Evolutionary conservation across 2,797 vertebrate genomes (phyloP), one percentile per base, ranked within the genome.

Genomic region (Rhinella marina): DNA sequence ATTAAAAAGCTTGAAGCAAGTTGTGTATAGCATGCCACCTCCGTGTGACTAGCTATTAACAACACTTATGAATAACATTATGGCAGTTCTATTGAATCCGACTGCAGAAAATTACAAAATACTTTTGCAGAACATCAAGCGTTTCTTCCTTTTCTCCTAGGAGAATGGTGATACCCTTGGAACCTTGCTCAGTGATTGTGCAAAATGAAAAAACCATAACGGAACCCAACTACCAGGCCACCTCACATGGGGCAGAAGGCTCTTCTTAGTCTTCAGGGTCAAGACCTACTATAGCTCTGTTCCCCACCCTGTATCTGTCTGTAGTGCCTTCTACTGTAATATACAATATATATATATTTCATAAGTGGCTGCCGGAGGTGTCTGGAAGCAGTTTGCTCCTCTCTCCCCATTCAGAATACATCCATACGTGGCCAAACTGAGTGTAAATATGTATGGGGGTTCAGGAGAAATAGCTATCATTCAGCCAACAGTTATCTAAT

Each of bases 1-100:
- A 75, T 62, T 48, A 72, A 87, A 79, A 73, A 61, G 57, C 59
- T 85, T 50, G 23, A 75, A 48, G 59, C 21, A 25, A 81, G 66
- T 29, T 64, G 59, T 25, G 32, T 50, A 25, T 23, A 64, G 3
- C 32, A 10, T 50, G 1, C 1, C 80, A 16, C 29, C 59, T 41
- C 57, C 3, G 21, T n/a, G 54, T 79, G 77, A 81, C 29, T 4
- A 16, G 50, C 50, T 7, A 79, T 59, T 80, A 75, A 21, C 59
- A 23, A 10, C 9, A 48, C 16, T 19, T 61, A 61, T 21, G n/a
- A n/a, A 81, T 64, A 23, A 50, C 80, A 81, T 50, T 41, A 52
- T 54, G 12, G 10, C 17, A 2, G 14, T 41, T 73, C 70, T 73
- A 73, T 50, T 12, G 41, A 52, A 52, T 50, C 41, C 41, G n/a